Evolutionary conservation across 2,797 vertebrate genomes (phyloP).

Genomic region (Gallinago solitaria): DNA sequence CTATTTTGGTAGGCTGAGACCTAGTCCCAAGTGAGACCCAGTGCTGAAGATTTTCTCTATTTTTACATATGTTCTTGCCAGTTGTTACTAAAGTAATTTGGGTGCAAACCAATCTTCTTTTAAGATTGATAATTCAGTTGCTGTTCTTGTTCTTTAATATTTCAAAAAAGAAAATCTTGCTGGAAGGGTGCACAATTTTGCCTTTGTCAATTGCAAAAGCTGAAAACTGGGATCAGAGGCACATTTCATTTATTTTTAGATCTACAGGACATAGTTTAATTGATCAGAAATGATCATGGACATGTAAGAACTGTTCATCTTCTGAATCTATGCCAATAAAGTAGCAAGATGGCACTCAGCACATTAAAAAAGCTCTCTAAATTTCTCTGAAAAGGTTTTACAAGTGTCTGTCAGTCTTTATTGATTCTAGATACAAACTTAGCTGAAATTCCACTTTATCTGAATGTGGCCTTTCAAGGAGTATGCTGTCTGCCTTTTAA

Average conservation of each 20-base stretch:
- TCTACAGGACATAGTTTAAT: background rate
- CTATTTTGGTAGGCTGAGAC: background rate
- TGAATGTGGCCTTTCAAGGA: background rate
- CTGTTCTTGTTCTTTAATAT: background rate
- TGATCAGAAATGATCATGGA: background rate
- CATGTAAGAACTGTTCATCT: background rate
- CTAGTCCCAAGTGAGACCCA: background rate
- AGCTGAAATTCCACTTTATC: background rate
- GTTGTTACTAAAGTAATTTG: background rate
- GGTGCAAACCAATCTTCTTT: background rate
- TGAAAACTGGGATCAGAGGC: background rate
- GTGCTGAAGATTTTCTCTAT: background rate
- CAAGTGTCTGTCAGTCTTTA: background rate
- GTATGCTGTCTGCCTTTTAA: background rate
- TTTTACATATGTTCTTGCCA: background rate
- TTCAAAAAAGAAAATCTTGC: background rate
- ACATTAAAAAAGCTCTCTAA: background rate
- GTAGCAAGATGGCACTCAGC: background rate
- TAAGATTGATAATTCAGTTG: background rate
- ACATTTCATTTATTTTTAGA: background rate
- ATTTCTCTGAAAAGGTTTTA: background rate
- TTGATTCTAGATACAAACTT: background rate
- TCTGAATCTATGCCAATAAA: background rate
- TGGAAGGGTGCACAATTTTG: background rate
- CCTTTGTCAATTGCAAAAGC: background rate